phyloP scores from a whole-genome alignment of 2,797 vertebrate genomes.

The Squalus acanthias region DNA sequence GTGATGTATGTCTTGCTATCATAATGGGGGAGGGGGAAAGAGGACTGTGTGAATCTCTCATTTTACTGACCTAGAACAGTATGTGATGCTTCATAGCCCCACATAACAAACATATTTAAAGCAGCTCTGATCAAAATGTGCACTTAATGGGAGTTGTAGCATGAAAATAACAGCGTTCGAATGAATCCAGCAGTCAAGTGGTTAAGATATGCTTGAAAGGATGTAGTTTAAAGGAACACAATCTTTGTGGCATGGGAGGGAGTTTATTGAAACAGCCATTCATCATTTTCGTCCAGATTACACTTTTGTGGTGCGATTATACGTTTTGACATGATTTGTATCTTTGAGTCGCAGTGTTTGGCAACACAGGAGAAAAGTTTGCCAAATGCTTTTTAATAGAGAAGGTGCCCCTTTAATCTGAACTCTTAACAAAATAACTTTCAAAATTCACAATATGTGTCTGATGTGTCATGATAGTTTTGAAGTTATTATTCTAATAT shows the following conservation, averaged over 20 bases:
- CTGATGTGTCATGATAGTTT: not conserved
- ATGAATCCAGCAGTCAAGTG: not conserved
- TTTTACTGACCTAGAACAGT: conserved; percentile 32
- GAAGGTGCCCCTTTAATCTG: not conserved
- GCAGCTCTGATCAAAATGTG: conserved; percentile 18
- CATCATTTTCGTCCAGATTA: not conserved
- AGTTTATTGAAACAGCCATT: not conserved
- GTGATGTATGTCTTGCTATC: not conserved
- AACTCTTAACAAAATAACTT: not conserved
- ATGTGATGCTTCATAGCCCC: not conserved
- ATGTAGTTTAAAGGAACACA: not conserved
- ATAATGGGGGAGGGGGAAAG: not conserved
- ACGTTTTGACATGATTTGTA: not conserved
- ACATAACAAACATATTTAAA: not conserved
- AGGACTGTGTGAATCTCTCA: conserved; percentile 6
- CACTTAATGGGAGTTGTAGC: not conserved
- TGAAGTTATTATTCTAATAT: not conserved
- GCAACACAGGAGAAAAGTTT: not conserved
- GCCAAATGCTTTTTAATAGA: not conserved
- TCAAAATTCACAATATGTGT: not conserved
- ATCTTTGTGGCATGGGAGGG: not conserved
- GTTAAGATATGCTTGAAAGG: not conserved
- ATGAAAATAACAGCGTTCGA: not conserved
- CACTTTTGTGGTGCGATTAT: not conserved
- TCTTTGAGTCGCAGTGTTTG: conserved; percentile 4